Base-by-base conservation (phyloP, 2,888 invertebrate genomes). In the Idaea straminata region DNA sequence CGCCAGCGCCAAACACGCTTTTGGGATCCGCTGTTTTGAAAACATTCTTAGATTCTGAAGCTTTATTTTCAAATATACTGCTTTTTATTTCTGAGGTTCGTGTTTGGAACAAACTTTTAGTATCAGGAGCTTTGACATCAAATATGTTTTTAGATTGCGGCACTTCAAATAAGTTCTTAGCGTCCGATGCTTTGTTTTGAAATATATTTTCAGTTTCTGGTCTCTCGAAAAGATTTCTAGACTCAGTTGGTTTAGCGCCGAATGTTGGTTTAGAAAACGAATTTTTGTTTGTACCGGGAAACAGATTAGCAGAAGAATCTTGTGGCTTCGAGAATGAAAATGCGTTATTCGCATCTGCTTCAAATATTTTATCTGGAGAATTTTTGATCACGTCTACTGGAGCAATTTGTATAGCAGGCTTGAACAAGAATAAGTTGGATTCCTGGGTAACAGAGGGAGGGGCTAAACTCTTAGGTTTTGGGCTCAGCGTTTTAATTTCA, bases 291-390 rank as follows among this genome's bases (percentile, higher is more conserved):
- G 74, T 80, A 35, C 63, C 69, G 60, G 69, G 71, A 66, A 83
- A 80, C 62, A 79, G 38, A 70, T 76, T 78, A 62, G 74, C 57
- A 15, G 64, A 72, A 34, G 80, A 81, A 63, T 86, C 82, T 75
- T 87, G 83, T 57, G 92, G 92, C 66, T 88, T 89, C 1, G 92
- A 92, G 82, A 92, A 92, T 15, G 84, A 84, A 73, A 90, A 92
- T 70, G 78, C 67, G 68, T 75, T 86, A 75, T 86, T 87, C 0
- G 76, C 69, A 67, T 83, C 79, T 57, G 69, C 66, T 62, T 70
- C 75, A 65, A 84, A 82, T 64, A 83, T 70, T 72, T 87, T 89
- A 68, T 87, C 87, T 10, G 87, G 84, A 1, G 88, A 86, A 70
- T 80, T 82, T 59, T 83, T 81, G 10, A 88, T 84, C 0, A 83